These are phyloP conservation scores for Takifugu ocellatus DNA, from an alignment of 2,797 vertebrate species.

Conservation along the genomic window DNA sequence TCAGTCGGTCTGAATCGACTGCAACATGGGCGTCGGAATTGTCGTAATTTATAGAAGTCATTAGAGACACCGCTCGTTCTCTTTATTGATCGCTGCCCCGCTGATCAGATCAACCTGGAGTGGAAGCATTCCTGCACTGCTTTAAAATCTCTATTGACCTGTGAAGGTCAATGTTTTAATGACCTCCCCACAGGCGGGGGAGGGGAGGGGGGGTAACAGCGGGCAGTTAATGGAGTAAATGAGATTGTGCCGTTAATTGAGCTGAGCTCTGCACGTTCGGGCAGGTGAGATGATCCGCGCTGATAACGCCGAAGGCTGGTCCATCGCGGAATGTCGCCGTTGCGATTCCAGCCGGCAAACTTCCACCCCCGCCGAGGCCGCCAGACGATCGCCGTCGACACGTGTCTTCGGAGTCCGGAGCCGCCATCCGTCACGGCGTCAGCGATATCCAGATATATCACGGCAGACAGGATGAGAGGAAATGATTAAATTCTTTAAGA, in stretches of 20 bases:
- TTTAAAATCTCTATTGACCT: constrained; percentile 64
- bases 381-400: too few relatives aligned
- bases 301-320: constrained; percentile 19
- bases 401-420: constrained; percentile 50
- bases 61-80: constrained; percentile 56
- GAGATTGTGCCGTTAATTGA: constrained; percentile 63
- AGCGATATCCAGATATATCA: background rate
- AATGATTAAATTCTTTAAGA: constrained; percentile 13
- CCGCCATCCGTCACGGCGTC: constrained; percentile 61
- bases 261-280: constrained; percentile 58
- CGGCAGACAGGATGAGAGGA: constrained; percentile 25
- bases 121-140: constrained; percentile 30
- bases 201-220: constrained; percentile 22
- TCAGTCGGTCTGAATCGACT: too few relatives aligned
- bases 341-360: too few relatives aligned
- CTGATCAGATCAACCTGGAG: constrained; percentile 69
- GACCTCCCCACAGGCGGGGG: constrained; percentile 54
- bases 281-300: constrained; percentile 38
- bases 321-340: too few relatives aligned
- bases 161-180: constrained; percentile 73
- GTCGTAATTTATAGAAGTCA: constrained; percentile 61
- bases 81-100: constrained; percentile 59
- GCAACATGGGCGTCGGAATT: constrained; percentile 57
- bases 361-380: too few relatives aligned
- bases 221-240: constrained; percentile 63